phyloP scores from a whole-genome alignment of 2,888 invertebrate genomes.

The Limnephilus auricula region DNA sequence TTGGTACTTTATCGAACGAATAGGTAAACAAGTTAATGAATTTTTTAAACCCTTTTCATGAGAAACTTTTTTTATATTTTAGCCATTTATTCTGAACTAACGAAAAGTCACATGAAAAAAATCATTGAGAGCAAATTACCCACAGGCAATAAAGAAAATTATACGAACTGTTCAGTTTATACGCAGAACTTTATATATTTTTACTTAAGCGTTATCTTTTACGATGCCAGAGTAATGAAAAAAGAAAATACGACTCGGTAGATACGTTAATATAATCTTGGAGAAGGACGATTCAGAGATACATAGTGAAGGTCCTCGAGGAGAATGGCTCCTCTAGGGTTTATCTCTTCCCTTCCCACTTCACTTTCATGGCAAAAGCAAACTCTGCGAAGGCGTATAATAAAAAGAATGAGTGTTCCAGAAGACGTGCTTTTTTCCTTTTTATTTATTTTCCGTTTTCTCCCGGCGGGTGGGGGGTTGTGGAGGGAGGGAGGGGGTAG shows the following conservation, averaged over 20 bases:
- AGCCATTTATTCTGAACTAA: not conserved
- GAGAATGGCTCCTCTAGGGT: conserved; percentile 51
- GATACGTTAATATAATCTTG: conserved; percentile 39
- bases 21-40: not conserved
- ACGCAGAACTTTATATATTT: not conserved
- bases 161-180: conserved; percentile 18
- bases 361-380: conserved; percentile 40
- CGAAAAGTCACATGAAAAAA: not conserved
- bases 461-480: conserved; percentile 16
- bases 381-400: conserved; percentile 60
- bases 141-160: conserved; percentile 16
- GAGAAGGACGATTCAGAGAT: conserved; percentile 50
- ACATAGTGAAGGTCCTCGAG: conserved; percentile 40
- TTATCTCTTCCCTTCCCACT: conserved; percentile 46
- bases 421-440: conserved; percentile 52
- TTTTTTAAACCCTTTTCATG: not conserved
- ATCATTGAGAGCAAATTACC: not conserved
- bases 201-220: conserved; percentile 40
- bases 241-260: conserved; percentile 21
- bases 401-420: conserved; percentile 59
- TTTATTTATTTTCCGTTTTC: conserved; percentile 58
- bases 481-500: not conserved
- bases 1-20: not conserved
- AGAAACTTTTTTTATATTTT: not conserved
- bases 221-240: conserved; percentile 41